A percentile compares a stretch with the other conserved stretches of the same genome.
phyloP scores from a whole-genome alignment of 2,797 vertebrate genomes.

The Pseudocheirus occidentalis region DNA sequence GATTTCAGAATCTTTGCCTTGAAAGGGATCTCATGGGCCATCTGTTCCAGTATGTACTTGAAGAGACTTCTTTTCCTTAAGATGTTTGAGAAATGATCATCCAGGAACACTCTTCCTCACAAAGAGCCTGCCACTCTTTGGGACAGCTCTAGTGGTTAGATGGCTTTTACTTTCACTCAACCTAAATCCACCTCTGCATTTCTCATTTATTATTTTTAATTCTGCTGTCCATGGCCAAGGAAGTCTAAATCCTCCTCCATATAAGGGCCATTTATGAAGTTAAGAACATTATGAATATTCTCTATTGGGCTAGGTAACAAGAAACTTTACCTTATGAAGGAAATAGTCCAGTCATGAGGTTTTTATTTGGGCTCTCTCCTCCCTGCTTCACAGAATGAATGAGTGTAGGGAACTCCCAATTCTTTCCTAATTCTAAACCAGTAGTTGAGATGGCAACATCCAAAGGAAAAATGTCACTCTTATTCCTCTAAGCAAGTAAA shows the following conservation, averaged over 20 bases:
- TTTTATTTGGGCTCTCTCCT: neutral
- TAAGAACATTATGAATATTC: neutral
- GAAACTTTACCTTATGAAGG: neutral
- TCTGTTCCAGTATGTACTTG: neutral
- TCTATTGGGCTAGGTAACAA: neutral
- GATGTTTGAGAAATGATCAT: neutral
- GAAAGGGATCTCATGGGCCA: neutral
- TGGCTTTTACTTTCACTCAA: neutral
- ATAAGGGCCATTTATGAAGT: neutral
- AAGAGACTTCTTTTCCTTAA: neutral
- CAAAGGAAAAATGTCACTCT: neutral
- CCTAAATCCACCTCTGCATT: neutral
- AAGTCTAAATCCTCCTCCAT: neutral
- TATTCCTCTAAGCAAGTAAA: neutral
- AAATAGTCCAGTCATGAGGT: neutral
- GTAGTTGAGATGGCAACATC: neutral
- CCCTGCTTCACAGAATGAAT: neutral
- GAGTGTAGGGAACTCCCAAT: neutral
- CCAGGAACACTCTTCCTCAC: neutral
- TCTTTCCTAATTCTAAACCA: neutral
- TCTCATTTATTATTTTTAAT: neutral
- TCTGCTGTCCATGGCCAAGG: neutral
- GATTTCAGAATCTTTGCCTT: neutral
- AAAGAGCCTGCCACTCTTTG: neutral
- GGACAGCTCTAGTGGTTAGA: neutral